These are phyloP conservation scores for Gorsachius magnificus DNA, from an alignment of 2,797 vertebrate species.

Conservation along the genomic window DNA sequence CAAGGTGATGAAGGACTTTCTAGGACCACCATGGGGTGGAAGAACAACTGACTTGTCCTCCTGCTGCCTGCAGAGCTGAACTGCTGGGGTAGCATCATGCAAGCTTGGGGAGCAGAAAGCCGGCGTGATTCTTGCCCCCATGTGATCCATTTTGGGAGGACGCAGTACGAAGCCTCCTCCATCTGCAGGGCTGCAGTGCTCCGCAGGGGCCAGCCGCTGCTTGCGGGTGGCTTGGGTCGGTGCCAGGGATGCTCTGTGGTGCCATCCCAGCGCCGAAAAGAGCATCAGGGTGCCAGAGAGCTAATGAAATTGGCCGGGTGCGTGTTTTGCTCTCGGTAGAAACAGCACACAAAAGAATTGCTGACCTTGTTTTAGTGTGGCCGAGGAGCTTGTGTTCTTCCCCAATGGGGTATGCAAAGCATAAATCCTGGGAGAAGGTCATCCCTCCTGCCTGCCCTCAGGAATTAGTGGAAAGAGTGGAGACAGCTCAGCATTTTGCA, in stretches of 20 bases:
- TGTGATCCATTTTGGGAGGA: background rate
- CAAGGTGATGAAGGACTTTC: background rate
- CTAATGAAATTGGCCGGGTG: background rate
- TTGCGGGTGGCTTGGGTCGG: background rate
- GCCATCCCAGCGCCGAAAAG: background rate
- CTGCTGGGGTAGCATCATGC: background rate
- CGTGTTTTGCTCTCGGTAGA: background rate
- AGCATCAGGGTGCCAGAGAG: background rate
- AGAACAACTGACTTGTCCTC: background rate
- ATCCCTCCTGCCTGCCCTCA: background rate
- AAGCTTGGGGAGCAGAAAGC: background rate
- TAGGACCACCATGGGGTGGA: background rate
- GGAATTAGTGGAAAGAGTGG: background rate
- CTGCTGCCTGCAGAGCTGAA: background rate
- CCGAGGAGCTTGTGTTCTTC: background rate
- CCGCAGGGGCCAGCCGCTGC: background rate
- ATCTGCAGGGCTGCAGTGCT: background rate
- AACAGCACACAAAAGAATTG: background rate
- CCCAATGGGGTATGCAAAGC: background rate
- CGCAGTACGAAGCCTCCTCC: rapidly evolving
- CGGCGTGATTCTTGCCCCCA: rapidly evolving
- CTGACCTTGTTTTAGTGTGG: background rate
- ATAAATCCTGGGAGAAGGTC: background rate
- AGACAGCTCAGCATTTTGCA: background rate
- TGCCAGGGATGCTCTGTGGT: background rate